These are phyloP conservation scores for Pteropus rufus DNA, from an alignment of 2,797 vertebrate genomes.

Conservation along the genomic window DNA sequence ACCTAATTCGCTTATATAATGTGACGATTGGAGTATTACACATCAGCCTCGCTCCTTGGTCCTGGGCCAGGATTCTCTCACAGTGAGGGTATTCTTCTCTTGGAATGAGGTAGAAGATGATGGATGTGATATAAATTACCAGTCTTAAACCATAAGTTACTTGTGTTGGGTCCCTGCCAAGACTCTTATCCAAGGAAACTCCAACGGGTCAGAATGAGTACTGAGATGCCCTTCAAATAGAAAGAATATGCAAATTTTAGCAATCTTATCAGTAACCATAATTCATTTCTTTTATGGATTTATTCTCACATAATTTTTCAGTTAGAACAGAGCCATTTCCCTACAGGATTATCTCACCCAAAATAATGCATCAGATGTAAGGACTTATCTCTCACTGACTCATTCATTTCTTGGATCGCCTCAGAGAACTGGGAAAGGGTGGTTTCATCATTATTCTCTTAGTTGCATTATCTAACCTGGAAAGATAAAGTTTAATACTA, in stretches of 20 bases:
- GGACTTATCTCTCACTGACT: neutral
- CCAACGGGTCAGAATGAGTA: neutral
- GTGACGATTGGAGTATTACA: neutral
- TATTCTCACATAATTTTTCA: slow-evolving; percentile 16
- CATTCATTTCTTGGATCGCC: neutral
- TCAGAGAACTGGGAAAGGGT: neutral
- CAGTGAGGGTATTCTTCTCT: neutral
- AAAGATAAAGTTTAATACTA: slow-evolving; percentile 18
- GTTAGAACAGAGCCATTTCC: slow-evolving; percentile 25
- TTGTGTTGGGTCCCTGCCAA: slow-evolving; percentile 22
- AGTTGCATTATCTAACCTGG: slow-evolving; percentile 1
- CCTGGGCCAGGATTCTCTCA: neutral
- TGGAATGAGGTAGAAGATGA: slow-evolving; percentile 32
- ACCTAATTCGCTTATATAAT: neutral
- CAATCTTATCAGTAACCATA: slow-evolving; percentile 33
- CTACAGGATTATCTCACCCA: neutral
- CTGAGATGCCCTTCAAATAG: slow-evolving; percentile 36
- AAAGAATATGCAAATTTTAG: slow-evolving; percentile 55
- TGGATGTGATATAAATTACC: slow-evolving; percentile 52
- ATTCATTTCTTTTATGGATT: slow-evolving; percentile 41
- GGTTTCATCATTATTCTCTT: slow-evolving; percentile 35
- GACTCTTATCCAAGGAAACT: slow-evolving; percentile 16
- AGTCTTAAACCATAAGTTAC: slow-evolving; percentile 40
- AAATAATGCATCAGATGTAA: neutral
- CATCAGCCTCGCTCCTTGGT: neutral